Conservation (phyloP, 2,888 invertebrate species). For the Calameuta idolon region DNA sequence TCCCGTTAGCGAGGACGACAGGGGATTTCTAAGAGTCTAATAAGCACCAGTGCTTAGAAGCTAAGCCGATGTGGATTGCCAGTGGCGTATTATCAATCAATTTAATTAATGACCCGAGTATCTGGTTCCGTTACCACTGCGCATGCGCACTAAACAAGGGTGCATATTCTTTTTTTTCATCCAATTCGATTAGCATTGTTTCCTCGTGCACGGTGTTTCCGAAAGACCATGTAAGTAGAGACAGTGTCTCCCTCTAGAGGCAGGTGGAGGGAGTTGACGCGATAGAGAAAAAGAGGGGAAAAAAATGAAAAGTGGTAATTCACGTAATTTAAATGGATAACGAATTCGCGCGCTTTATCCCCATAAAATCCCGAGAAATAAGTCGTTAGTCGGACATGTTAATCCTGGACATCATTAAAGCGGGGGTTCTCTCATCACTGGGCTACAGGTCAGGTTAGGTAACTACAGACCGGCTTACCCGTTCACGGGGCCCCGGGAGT, state of each 20-base stretch:
- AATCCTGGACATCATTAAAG: conserved; percentile 49
- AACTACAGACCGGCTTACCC: conserved; percentile 31
- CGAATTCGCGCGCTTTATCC: neutral
- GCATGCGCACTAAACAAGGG: neutral
- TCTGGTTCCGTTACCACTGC: neutral
- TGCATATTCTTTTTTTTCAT: neutral
- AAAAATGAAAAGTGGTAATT: conserved; percentile 7
- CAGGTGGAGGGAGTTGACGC: neutral
- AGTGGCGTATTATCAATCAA: neutral
- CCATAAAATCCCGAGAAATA: conserved; percentile 19
- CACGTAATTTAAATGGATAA: neutral
- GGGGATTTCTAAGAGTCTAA: neutral
- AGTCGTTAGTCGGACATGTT: conserved; percentile 51
- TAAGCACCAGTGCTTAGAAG: neutral
- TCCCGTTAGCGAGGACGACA: neutral
- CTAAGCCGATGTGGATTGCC: neutral
- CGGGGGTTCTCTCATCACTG: conserved; percentile 17
- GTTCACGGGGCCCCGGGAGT: neutral
- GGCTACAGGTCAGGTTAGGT: conserved; percentile 10
- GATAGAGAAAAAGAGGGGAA: neutral
- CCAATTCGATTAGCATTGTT: neutral
- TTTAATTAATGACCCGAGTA: neutral
- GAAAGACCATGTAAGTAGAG: neutral
- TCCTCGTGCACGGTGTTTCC: neutral
- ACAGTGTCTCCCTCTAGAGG: neutral